Evolutionary conservation across 2,888 invertebrate species (phyloP), one percentile per base, ranked within the genome.

Genomic region (Aricia artaxerxes): DNA sequence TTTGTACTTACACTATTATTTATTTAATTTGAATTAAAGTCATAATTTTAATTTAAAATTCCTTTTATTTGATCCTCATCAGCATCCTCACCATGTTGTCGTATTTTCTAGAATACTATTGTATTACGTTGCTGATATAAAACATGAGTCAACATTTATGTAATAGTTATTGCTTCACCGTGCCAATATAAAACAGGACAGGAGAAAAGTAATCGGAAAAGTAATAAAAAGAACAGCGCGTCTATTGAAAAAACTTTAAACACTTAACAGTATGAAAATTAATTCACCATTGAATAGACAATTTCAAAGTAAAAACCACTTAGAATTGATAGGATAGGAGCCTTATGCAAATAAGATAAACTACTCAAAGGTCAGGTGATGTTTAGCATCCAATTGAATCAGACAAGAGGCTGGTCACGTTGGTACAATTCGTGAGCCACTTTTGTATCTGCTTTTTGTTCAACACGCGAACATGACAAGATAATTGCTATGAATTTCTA

Each of bases 351-450:
- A 88, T 88, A 85, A 85, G 87, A 85, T 85, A 83, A 85, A 73
- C 79, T 84, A 84, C 85, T 84, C 85, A 87, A 87, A 89, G 87
- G 87, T 88, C 87, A 87, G 86, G 83, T 85, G 83, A 83, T 85
- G 83, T 87, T 76, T 76, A 76, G 76, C 76, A 88, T 86, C 82
- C 83, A 84, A 87, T 87, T 86, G 83, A 86, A 86, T 85, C 81
- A 81, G 82, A 86, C 84, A 85, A 83, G 82, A 85, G 77, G 81
- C 84, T 73, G 82, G 84, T 85, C 85, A 87, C 85, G 75, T 78
- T 60, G 78, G 73, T 73, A 79, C 77, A 79, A 81, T 82, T 80
- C 80, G 79, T 82, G 80, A 82, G 81, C 61, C 76, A 77, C 78
- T 78, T 79, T 77, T 77, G 61, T 78, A 80, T 81, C 77, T 80